These are phyloP conservation scores for Pachycephus smyrnensis DNA, from an alignment of 2,888 invertebrate species.

Conservation along the genomic window DNA sequence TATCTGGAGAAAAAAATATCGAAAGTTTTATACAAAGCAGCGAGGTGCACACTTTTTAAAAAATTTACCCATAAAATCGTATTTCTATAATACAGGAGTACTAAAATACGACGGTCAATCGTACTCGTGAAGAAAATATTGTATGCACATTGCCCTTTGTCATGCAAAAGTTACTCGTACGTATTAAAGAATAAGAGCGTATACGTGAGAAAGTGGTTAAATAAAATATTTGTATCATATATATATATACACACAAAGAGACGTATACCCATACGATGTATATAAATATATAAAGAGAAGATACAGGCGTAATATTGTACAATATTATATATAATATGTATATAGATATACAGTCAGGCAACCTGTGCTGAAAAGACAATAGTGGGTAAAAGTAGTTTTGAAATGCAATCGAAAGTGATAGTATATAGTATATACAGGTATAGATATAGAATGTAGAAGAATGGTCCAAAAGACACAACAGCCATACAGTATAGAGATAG, in stretches of 20 bases:
- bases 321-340: constrained; percentile 15
- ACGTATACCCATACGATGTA: not conserved
- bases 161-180: constrained; percentile 35
- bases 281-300: not conserved
- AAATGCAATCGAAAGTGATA: constrained; percentile 7
- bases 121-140: constrained; percentile 16
- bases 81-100: not conserved
- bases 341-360: constrained; percentile 47
- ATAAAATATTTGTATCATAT: not conserved
- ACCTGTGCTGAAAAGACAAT: constrained; percentile 46
- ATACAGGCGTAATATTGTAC: not conserved
- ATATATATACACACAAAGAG: not conserved
- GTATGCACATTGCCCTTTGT: constrained; percentile 40
- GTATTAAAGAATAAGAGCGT: not conserved
- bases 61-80: not conserved
- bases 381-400: constrained; percentile 4
- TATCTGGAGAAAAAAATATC: not conserved
- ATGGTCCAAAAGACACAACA: constrained; percentile 24
- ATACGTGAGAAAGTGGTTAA: not conserved
- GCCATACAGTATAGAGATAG: not conserved
- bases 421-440: constrained; percentile 16
- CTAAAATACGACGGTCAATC: not conserved
- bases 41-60: constrained; percentile 29
- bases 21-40: constrained; percentile 19
- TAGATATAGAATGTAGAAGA: constrained; percentile 17